Percentiles rank a stretch among this genome's conserved stretches.
These are phyloP conservation scores for Bembecia ichneumoniformis DNA, from an alignment of 2,888 invertebrate species.

Conservation along the genomic window DNA sequence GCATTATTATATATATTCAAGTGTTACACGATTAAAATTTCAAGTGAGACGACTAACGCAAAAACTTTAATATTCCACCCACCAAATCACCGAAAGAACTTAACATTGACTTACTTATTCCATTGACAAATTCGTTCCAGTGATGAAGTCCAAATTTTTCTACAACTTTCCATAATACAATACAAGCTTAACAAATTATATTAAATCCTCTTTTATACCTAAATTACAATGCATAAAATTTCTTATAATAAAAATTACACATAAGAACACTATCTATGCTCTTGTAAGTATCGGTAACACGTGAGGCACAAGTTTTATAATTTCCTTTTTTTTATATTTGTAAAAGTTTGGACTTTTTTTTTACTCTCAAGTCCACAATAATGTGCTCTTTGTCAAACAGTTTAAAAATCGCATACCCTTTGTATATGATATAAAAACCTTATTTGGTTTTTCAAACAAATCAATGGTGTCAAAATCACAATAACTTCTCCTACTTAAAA, in stretches of 20 bases:
- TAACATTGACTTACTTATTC: conserved; percentile 1
- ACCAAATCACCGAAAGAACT: not conserved
- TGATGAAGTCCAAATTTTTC: conserved; percentile 34
- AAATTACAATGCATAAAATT: conserved; percentile 65
- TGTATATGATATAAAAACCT: conserved; percentile 28
- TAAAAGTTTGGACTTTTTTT: not conserved
- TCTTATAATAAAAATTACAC: conserved; percentile 64
- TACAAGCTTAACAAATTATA: conserved; percentile 66
- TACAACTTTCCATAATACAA: conserved; percentile 41
- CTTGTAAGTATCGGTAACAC: conserved; percentile 63
- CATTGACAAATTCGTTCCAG: conserved; percentile 6
- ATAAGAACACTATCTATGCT: conserved; percentile 64
- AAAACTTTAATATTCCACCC: too few species aligned
- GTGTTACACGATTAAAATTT: too few species aligned
- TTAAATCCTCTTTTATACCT: conserved; percentile 64
- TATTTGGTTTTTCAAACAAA: conserved; percentile 41
- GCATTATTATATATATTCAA: too few species aligned
- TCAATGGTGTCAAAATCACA: conserved; percentile 69
- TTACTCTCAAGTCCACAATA: not conserved
- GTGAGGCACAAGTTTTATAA: conserved; percentile 48
- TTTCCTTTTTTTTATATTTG: not conserved
- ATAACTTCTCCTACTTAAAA: conserved; percentile 20
- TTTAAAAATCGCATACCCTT: too few species aligned
- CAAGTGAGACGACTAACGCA: too few species aligned
- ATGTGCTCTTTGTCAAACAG: too few species aligned